Conservation (phyloP, 2,888 invertebrate species). For the Hypolimnas misippus region DNA sequence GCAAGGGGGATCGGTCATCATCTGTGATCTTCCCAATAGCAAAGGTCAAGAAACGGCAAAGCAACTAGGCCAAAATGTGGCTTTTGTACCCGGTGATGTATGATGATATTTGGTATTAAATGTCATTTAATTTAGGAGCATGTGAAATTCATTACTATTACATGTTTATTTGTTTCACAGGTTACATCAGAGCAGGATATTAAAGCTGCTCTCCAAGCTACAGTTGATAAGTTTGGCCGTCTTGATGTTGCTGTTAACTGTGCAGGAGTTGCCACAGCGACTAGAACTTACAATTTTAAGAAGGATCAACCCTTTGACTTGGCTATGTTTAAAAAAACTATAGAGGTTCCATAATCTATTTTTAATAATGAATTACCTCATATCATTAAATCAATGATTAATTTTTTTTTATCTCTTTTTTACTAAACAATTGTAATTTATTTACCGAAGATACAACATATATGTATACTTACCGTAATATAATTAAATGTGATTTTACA, state of each 20-base stretch:
- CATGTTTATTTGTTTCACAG: slow-evolving; percentile 64
- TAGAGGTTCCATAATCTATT: slow-evolving; percentile 79
- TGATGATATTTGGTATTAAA: slow-evolving; percentile 16
- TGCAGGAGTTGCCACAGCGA: slow-evolving; percentile 96
- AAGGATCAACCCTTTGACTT: slow-evolving; percentile 91
- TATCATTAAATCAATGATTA: not conserved
- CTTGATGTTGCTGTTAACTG: slow-evolving; percentile 96
- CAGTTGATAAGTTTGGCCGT: slow-evolving; percentile 92
- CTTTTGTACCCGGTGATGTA: slow-evolving; percentile 95
- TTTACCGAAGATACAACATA: too few species aligned
- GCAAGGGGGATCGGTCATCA: slow-evolving; percentile 93
- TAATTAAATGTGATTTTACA: slow-evolving; percentile 62
- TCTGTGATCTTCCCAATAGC: slow-evolving; percentile 95
- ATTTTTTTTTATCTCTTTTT: not conserved
- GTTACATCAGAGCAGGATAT: slow-evolving; percentile 94
- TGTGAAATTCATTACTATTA: not conserved
- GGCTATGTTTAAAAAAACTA: slow-evolving; percentile 89
- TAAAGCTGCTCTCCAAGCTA: slow-evolving; percentile 87
- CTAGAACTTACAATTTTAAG: slow-evolving; percentile 95
- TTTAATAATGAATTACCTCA: not conserved
- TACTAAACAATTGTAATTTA: not conserved
- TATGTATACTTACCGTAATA: not conserved
- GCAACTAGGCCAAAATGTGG: slow-evolving; percentile 88
- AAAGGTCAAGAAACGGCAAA: slow-evolving; percentile 92
- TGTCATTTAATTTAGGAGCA: not conserved